A percentile compares a stretch with the other conserved stretches of the same genome.
These are phyloP conservation scores for Graptemys geographica DNA, from an alignment of 2,797 vertebrate species.

Conservation along the genomic window DNA sequence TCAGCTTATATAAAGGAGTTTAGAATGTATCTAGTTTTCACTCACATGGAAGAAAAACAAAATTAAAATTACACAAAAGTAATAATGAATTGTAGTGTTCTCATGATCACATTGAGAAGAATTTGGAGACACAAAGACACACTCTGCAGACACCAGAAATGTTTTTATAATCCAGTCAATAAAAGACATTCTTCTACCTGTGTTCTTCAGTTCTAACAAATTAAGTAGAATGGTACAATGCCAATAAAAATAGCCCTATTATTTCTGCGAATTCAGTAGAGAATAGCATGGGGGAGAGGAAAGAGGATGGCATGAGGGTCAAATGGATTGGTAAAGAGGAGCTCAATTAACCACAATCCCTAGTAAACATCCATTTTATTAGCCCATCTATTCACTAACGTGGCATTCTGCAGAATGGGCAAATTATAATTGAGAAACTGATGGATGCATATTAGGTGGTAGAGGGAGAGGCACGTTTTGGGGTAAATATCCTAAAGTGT, in stretches of 20 bases:
- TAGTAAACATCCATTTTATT: neutral
- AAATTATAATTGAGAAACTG: neutral
- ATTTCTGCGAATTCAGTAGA: neutral
- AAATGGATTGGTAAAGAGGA: neutral
- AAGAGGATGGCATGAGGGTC: neutral
- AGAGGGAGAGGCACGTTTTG: neutral
- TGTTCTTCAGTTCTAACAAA: neutral
- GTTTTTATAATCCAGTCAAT: neutral
- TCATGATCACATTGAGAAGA: neutral
- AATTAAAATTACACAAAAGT: too few species aligned
- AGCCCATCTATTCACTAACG: neutral
- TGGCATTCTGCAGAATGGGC: neutral
- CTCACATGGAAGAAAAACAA: neutral
- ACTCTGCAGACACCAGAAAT: neutral
- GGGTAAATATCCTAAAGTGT: neutral
- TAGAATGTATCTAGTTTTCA: neutral
- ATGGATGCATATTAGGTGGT: too few species aligned
- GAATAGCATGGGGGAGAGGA: neutral
- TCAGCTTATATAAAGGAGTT: neutral
- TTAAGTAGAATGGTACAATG: neutral
- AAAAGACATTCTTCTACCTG: neutral
- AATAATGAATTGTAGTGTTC: neutral
- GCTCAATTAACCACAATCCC: neutral
- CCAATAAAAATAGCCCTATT: neutral
- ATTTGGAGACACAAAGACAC: too few species aligned